Evolutionary conservation across 2,797 vertebrate genomes (phyloP).

Genomic region (Lithobates sylvaticus): DNA sequence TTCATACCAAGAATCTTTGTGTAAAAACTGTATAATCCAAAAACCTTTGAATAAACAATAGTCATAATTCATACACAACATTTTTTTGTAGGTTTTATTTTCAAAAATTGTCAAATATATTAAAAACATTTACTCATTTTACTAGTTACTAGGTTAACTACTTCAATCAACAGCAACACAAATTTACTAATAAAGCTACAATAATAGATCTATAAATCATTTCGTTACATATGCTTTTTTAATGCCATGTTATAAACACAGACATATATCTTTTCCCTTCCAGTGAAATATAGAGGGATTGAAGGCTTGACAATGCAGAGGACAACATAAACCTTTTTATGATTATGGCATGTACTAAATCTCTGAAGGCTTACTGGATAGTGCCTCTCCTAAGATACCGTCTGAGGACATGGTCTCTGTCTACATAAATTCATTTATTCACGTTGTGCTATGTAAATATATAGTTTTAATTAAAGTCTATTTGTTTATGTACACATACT

Average conservation of each 20-base stretch:
- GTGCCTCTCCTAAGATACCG: slow-evolving; percentile 7
- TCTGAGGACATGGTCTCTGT: slow-evolving; percentile 29
- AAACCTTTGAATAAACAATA: not conserved
- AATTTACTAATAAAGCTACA: not conserved
- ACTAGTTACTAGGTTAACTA: not conserved
- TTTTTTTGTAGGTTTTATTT: not conserved
- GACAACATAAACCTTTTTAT: not conserved
- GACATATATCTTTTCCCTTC: not conserved
- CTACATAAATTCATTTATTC: slow-evolving; percentile 52
- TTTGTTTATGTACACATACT: slow-evolving; percentile 54
- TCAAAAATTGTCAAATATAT: not conserved
- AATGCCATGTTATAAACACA: not conserved
- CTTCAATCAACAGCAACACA: not conserved
- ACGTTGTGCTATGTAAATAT: slow-evolving; percentile 55
- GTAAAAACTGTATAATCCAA: not conserved
- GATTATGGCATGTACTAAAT: slow-evolving; percentile 17
- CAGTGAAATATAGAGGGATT: slow-evolving; percentile 6
- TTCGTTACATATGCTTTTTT: not conserved
- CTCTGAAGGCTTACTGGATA: not conserved
- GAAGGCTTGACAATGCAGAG: slow-evolving; percentile 6
- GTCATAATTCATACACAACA: not conserved
- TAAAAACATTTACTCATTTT: not conserved
- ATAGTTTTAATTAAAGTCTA: slow-evolving; percentile 60
- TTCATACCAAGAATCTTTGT: too few relatives aligned
- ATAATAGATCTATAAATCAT: not conserved